phyloP scores from a whole-genome alignment of 1,140 invertebrate species.

The Neodiprion pinetum region DNA sequence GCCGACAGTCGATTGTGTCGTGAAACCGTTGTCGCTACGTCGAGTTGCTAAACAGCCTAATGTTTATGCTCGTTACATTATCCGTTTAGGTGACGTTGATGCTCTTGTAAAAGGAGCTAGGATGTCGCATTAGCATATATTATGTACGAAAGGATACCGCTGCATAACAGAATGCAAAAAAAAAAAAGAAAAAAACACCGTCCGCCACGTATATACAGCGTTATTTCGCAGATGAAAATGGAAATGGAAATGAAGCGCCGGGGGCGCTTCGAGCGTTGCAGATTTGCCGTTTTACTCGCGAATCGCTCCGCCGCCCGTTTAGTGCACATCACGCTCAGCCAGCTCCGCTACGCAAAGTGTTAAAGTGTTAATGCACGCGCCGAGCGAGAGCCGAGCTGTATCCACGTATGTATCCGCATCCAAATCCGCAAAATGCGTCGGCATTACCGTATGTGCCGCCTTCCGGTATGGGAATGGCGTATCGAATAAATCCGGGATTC shows the following conservation, averaged over 20 bases:
- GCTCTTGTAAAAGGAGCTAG: background rate
- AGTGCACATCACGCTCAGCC: background rate
- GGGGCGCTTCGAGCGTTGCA: background rate
- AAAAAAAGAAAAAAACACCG: background rate
- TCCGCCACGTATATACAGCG: background rate
- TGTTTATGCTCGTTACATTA: background rate
- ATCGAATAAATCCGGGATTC: slow-evolving; percentile 3
- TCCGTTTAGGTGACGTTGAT: background rate
- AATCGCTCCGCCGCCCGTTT: background rate
- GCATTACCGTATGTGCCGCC: background rate
- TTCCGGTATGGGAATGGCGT: background rate
- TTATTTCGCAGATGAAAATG: background rate
- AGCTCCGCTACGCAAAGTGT: background rate
- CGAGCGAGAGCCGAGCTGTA: background rate
- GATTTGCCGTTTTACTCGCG: background rate
- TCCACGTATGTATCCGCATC: background rate
- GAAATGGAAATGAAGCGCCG: slow-evolving; percentile 1
- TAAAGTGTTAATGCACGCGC: background rate
- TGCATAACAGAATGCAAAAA: too few species aligned
- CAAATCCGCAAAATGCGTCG: background rate
- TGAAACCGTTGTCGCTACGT: background rate
- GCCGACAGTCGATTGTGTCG: background rate
- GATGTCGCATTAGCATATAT: background rate
- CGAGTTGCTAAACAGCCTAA: background rate
- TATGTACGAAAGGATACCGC: background rate